These are phyloP conservation scores for Chaetodon auriga DNA, from an alignment of 2,113 vertebrate species.

Conservation along the genomic window DNA sequence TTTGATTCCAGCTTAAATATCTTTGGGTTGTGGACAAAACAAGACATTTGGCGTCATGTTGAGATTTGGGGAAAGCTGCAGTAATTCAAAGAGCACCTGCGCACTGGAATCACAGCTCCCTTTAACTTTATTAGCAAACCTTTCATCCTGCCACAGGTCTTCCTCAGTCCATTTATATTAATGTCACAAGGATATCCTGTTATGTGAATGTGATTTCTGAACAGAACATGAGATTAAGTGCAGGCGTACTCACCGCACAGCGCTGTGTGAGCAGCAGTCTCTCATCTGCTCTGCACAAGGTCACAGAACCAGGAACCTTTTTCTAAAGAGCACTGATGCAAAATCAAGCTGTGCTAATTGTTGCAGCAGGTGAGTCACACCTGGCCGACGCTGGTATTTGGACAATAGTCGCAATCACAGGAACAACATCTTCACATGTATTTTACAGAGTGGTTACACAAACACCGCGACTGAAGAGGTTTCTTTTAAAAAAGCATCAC, in stretches of 20 bases:
- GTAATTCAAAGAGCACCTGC: no score
- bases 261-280: not conserved
- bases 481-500: not conserved
- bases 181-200: not conserved
- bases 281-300: not conserved
- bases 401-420: slow-evolving; percentile 15
- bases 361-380: not conserved
- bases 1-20: no score
- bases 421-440: not conserved
- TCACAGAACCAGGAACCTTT: not conserved
- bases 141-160: not conserved
- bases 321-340: not conserved
- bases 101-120: no score
- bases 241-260: not conserved
- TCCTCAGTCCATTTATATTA: not conserved
- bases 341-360: slow-evolving; percentile 3
- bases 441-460: not conserved
- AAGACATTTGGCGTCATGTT: not conserved
- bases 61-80: no score
- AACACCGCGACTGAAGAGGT: not conserved
- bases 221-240: not conserved
- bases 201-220: not conserved
- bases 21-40: not conserved
- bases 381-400: not conserved
- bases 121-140: not conserved